These are phyloP conservation scores for Drosophila ananassae DNA, from an alignment of 1,140 invertebrate genomes.

Conservation along the genomic window DNA sequence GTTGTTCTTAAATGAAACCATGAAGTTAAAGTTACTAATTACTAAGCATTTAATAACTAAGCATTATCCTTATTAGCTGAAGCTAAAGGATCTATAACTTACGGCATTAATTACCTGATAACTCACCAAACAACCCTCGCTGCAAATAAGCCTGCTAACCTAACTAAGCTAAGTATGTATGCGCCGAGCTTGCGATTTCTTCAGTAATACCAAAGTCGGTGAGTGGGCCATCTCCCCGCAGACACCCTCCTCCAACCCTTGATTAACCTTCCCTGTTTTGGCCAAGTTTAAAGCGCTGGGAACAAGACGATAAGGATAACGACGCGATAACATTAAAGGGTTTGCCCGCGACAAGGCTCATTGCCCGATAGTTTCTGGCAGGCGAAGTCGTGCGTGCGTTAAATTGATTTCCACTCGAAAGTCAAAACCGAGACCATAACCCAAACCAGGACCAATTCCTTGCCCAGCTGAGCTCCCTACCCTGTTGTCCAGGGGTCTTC, in stretches of 20 bases:
- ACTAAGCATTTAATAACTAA: neutral
- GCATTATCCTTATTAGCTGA: neutral
- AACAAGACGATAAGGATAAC: slow-evolving; percentile 36
- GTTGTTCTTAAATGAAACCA: slow-evolving; percentile 25
- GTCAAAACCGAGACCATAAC: slow-evolving; percentile 13
- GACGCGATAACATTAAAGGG: slow-evolving; percentile 46
- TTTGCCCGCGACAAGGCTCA: slow-evolving; percentile 48
- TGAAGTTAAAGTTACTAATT: neutral
- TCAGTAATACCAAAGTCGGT: slow-evolving; percentile 68
- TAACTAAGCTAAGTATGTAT: slow-evolving; percentile 53
- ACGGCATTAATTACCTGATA: neutral
- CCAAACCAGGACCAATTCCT: slow-evolving; percentile 1
- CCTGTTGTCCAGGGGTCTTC: slow-evolving; percentile 48
- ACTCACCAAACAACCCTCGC: slow-evolving; percentile 32
- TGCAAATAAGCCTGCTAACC: slow-evolving; percentile 48
- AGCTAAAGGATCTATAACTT: neutral
- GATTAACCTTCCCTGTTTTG: slow-evolving; percentile 56
- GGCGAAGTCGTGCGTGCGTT: slow-evolving; percentile 73
- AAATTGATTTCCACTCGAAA: slow-evolving; percentile 61
- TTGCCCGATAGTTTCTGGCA: slow-evolving; percentile 59
- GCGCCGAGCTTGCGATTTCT: slow-evolving; percentile 47
- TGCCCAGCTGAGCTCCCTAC: slow-evolving; percentile 18
- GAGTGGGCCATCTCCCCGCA: neutral
- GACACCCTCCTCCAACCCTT: neutral
- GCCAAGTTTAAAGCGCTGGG: slow-evolving; percentile 66